These are phyloP conservation scores for Zeus faber DNA, from an alignment of 2,113 vertebrate species.

Conservation along the genomic window DNA sequence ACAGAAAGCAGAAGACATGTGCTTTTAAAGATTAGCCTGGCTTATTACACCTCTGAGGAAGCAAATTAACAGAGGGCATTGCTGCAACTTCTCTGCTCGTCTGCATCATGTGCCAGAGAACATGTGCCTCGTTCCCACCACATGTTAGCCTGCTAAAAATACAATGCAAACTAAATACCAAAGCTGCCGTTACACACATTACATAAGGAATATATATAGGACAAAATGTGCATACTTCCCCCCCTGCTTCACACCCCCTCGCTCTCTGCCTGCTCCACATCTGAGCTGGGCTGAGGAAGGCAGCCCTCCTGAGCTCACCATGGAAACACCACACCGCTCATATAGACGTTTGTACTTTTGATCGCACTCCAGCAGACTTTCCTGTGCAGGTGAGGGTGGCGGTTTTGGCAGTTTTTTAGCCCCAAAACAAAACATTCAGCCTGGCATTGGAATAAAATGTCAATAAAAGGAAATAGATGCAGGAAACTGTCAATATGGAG, in stretches of 20 bases:
- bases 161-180: slow-evolving; percentile 21
- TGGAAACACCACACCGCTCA: neutral
- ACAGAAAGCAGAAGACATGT: too few species aligned
- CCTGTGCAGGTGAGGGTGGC: too few species aligned
- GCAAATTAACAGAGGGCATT: slow-evolving; percentile 4
- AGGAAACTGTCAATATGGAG: too few species aligned
- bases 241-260: neutral
- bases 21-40: too few species aligned
- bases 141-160: slow-evolving; percentile 52
- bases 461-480: too few species aligned
- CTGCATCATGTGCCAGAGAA: slow-evolving; percentile 31
- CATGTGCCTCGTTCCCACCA: slow-evolving; percentile 32
- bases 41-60: neutral
- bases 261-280: neutral
- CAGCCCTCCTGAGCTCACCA: slow-evolving; percentile 3
- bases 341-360: neutral
- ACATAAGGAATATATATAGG: slow-evolving; percentile 31
- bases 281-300: neutral
- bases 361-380: neutral
- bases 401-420: too few species aligned
- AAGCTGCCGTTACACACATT: slow-evolving; percentile 14
- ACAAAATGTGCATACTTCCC: slow-evolving; percentile 4
- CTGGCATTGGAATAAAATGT: too few species aligned
- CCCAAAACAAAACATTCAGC: too few species aligned
- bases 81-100: slow-evolving; percentile 4